These are phyloP conservation scores for Chloroceryle aenea DNA, from an alignment of 2,113 vertebrate genomes.

Conservation along the genomic window DNA sequence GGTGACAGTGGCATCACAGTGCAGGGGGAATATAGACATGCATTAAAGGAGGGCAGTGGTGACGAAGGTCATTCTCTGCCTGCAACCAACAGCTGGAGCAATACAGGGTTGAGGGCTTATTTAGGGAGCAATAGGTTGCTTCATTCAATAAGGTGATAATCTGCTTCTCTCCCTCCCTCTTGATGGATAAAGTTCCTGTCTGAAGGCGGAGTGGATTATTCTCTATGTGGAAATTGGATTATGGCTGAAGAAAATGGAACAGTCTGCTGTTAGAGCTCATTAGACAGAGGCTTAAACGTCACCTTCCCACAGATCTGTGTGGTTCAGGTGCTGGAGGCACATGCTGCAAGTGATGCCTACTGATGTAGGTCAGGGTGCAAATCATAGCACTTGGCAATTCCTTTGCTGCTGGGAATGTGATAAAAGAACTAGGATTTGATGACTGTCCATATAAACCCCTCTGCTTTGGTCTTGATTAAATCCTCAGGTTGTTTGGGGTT, in stretches of 20 bases:
- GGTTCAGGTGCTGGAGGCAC: background rate
- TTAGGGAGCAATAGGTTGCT: background rate
- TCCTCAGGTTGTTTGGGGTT: background rate
- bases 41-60: background rate
- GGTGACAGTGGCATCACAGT: background rate
- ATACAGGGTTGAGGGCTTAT: background rate
- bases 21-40: background rate
- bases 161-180: constrained; percentile 3
- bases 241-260: constrained; percentile 27
- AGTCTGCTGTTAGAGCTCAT: background rate
- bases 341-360: accelerated
- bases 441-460: background rate
- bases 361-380: background rate
- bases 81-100: background rate
- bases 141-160: constrained; percentile 25
- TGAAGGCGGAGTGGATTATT: constrained; percentile 47
- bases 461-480: background rate
- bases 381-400: background rate
- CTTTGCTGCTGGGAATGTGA: background rate
- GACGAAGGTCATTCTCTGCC: background rate
- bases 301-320: background rate
- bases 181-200: constrained; percentile 13
- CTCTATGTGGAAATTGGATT: constrained; percentile 53
- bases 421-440: background rate
- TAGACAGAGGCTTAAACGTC: constrained; percentile 8